A percentile compares a stretch with the other conserved stretches of the same genome.
phyloP scores from a whole-genome alignment of 1,140 invertebrate genomes.

The Marisa cornuarietis region DNA sequence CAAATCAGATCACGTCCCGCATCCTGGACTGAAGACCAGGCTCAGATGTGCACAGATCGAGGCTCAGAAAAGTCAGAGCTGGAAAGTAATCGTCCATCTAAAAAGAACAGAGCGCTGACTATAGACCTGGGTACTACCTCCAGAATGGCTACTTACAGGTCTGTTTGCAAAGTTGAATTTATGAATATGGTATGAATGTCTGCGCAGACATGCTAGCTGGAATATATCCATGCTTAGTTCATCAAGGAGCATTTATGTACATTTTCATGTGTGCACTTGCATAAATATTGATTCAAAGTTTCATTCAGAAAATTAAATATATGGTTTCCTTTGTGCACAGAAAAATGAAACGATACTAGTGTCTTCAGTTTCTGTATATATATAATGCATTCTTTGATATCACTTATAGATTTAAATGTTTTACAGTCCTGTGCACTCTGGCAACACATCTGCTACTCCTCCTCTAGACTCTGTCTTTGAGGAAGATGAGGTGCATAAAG shows the following conservation, averaged over 20 bases:
- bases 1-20: background rate
- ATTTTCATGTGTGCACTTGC: background rate
- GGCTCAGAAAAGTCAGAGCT: background rate
- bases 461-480: conserved; percentile 11
- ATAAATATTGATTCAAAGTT: background rate
- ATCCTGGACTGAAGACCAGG: background rate
- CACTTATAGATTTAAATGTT: background rate
- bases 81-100: background rate
- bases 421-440: background rate
- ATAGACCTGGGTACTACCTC: background rate
- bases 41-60: background rate
- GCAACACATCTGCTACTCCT: background rate
- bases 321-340: background rate
- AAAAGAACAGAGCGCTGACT: background rate
- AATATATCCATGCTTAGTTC: background rate
- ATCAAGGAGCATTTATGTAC: background rate
- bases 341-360: background rate
- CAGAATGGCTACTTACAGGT: background rate
- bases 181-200: background rate
- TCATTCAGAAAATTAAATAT: background rate
- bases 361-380: background rate
- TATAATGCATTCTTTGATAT: background rate
- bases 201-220: background rate
- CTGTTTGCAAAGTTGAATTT: background rate
- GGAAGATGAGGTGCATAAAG: conserved; percentile 2